Percentiles rank a stretch among this genome's conserved stretches.
Evolutionary conservation across 2,113 vertebrate species (phyloP).

Genomic region (Psammodynastes pulverulentus): DNA sequence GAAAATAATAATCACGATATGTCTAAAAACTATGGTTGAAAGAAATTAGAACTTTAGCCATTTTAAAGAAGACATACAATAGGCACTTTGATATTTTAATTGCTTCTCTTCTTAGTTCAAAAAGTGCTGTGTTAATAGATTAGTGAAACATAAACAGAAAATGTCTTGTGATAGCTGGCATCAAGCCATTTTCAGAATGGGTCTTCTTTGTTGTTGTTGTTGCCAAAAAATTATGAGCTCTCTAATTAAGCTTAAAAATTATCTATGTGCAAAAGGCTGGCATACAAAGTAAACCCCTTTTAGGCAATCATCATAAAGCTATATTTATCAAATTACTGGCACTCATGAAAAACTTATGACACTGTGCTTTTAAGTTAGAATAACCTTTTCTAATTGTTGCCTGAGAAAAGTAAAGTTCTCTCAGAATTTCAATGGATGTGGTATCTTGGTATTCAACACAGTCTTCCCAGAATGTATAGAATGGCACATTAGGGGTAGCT

Average conservation of each 20-base stretch:
- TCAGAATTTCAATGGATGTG: background rate
- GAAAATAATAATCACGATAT: background rate
- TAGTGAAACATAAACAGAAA: background rate
- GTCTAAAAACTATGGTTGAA: background rate
- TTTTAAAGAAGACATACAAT: background rate
- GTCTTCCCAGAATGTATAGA: background rate
- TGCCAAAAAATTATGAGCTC: background rate
- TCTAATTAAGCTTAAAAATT: background rate
- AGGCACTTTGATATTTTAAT: background rate
- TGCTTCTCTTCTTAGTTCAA: background rate
- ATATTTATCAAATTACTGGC: background rate
- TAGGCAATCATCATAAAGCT: background rate
- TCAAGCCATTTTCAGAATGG: background rate
- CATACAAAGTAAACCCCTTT: background rate
- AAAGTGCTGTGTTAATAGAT: background rate
- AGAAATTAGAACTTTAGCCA: background rate
- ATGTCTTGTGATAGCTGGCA: background rate
- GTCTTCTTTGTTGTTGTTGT: background rate
- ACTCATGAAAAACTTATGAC: background rate
- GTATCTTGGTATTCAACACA: background rate
- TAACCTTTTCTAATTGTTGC: background rate
- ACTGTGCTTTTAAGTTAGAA: background rate
- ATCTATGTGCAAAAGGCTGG: background rate
- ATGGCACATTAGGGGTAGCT: background rate
- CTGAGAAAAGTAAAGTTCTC: background rate